phyloP scores from a whole-genome alignment of 2,888 invertebrate genomes.

The Synanthedon tipuliformis region DNA sequence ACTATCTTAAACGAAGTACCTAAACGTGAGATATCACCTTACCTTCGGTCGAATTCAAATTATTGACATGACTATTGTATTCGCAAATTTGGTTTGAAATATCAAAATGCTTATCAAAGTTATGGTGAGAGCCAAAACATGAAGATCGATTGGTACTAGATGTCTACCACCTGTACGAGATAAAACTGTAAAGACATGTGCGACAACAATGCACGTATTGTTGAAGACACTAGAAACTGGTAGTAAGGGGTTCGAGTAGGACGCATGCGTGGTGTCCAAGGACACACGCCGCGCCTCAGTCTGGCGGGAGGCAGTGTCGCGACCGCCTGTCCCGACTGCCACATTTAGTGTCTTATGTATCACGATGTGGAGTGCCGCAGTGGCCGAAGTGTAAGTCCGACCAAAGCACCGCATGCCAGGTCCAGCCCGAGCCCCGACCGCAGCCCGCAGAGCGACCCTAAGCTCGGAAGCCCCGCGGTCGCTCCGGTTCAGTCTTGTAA shows the following conservation, averaged over 20 bases:
- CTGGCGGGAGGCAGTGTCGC: slow-evolving; percentile 53
- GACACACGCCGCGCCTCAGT: slow-evolving; percentile 62
- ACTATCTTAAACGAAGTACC: slow-evolving; percentile 9
- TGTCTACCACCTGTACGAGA: not conserved
- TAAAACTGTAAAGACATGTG: slow-evolving; percentile 22
- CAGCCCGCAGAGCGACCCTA: slow-evolving; percentile 53
- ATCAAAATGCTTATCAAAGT: no score
- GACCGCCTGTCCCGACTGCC: slow-evolving; percentile 38
- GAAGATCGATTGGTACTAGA: not conserved
- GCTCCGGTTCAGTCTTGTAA: slow-evolving; percentile 67
- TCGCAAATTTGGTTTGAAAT: no score
- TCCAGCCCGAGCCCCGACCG: slow-evolving; percentile 35
- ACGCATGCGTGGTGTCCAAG: slow-evolving; percentile 56
- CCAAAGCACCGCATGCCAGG: slow-evolving; percentile 48
- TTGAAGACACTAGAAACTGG: slow-evolving; percentile 40
- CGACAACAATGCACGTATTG: slow-evolving; percentile 34
- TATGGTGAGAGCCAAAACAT: no score
- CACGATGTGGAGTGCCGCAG: slow-evolving; percentile 53
- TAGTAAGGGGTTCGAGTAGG: slow-evolving; percentile 45
- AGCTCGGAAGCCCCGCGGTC: slow-evolving; percentile 60
- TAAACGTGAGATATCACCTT: not conserved
- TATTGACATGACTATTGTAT: no score
- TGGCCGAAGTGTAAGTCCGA: slow-evolving; percentile 40
- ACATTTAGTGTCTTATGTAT: slow-evolving; percentile 19
- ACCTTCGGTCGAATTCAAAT: not conserved